Conservation (phyloP, 2,888 invertebrate genomes). For the Pantelozetes paolii region DNA sequence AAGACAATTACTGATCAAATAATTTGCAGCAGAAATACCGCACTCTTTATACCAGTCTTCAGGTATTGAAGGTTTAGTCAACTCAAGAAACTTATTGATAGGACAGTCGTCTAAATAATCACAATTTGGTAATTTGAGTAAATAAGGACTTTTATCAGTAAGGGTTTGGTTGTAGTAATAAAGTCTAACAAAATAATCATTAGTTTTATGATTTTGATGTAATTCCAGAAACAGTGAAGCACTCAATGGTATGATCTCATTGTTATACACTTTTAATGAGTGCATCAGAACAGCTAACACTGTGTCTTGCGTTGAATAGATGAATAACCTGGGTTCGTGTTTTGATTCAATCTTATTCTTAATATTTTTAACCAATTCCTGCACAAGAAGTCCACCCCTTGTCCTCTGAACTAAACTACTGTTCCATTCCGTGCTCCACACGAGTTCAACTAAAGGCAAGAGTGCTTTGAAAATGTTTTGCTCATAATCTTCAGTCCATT, state of each 20-base stretch:
- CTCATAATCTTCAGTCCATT: slow-evolving; percentile 30
- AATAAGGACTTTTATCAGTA: slow-evolving; percentile 3
- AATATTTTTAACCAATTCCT: slow-evolving; percentile 15
- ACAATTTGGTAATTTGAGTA: slow-evolving; percentile 27
- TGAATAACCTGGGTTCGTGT: neutral
- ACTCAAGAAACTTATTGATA: neutral
- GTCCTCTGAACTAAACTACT: neutral
- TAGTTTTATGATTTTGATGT: neutral
- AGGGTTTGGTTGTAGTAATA: slow-evolving; percentile 41
- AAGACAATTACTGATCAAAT: too few relatives aligned
- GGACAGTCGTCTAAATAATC: slow-evolving; percentile 26
- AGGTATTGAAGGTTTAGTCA: slow-evolving; percentile 15
- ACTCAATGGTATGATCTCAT: slow-evolving; percentile 30
- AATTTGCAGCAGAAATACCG: too few relatives aligned
- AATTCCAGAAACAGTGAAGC: slow-evolving; percentile 40
- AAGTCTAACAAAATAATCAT: slow-evolving; percentile 37
- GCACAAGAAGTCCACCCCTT: slow-evolving; percentile 14
- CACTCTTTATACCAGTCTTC: slow-evolving; percentile 32
- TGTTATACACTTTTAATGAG: slow-evolving; percentile 37
- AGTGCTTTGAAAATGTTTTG: neutral
- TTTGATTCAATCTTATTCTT: neutral
- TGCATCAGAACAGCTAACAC: slow-evolving; percentile 32
- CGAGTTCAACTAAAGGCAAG: neutral
- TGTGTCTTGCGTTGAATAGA: slow-evolving; percentile 41
- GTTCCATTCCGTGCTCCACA: slow-evolving; percentile 29